phyloP scores from a whole-genome alignment of 1,140 invertebrate species.

The Calephelis virginiensis region DNA sequence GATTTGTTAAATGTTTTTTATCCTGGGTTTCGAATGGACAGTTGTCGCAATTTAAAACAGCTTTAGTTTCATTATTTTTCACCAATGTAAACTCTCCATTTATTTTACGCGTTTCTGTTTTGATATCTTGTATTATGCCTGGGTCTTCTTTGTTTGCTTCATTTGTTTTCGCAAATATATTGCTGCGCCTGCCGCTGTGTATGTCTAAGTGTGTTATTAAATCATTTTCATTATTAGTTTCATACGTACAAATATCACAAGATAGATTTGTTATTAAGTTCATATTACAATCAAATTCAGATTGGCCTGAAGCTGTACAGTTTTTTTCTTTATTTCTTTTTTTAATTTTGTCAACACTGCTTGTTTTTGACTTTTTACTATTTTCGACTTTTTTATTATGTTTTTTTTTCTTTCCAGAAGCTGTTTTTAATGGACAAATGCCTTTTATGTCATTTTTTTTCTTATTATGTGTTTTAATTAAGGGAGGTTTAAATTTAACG shows the following conservation, averaged over 20 bases:
- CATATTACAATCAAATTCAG: neutral
- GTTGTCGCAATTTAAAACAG: no score
- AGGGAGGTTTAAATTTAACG: neutral
- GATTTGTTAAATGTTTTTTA: no score
- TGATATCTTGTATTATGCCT: no score
- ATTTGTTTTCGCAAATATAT: no score
- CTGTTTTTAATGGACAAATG: neutral
- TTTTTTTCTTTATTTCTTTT: neutral
- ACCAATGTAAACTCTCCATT: no score
- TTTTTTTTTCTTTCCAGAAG: no score
- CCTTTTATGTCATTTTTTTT: neutral
- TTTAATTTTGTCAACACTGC: neutral
- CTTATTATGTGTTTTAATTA: conserved; percentile 3
- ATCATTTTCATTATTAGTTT: conserved; percentile 9
- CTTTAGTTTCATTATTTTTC: no score
- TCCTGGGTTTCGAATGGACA: no score
- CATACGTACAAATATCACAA: conserved; percentile 24
- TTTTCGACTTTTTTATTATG: neutral
- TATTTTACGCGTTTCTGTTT: no score
- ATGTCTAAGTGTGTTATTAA: conserved; percentile 20
- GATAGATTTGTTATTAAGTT: conserved; percentile 7
- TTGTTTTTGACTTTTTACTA: neutral
- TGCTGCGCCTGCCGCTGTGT: neutral
- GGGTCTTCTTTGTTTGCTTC: no score
- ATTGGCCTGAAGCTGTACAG: neutral